Evolutionary conservation across 2,888 invertebrate genomes (phyloP).

Genomic region (Cactoblastis cactorum): DNA sequence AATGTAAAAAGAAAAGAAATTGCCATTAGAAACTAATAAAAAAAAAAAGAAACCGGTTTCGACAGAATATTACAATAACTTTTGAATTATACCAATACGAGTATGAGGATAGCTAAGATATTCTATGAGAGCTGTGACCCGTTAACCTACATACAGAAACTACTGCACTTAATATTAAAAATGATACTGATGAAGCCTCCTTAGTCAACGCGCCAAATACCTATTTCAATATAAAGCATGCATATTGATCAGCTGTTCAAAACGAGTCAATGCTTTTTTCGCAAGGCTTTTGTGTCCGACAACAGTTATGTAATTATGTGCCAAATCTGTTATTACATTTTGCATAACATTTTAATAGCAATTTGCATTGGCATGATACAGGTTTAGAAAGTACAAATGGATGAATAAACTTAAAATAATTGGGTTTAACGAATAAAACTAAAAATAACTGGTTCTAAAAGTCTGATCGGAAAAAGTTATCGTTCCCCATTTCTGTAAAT

Average conservation of each 20-base stretch:
- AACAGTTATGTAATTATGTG: background rate
- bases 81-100: background rate
- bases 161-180: conserved; percentile 1
- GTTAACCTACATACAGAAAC: conserved; percentile 2
- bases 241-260: conserved; percentile 12
- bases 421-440: too few relatives aligned
- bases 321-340: background rate
- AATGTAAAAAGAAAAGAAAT: too few relatives aligned
- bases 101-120: background rate
- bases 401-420: too few relatives aligned
- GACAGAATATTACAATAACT: too few relatives aligned
- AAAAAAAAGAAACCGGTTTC: background rate
- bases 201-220: background rate
- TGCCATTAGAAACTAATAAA: too few relatives aligned
- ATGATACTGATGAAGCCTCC: background rate
- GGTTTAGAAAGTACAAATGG: background rate
- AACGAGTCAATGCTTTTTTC: background rate
- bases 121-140: background rate
- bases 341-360: background rate
- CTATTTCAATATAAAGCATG: conserved; percentile 9
- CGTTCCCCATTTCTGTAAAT: background rate
- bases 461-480: too few relatives aligned
- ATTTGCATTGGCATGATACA: background rate
- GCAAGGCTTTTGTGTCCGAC: background rate
- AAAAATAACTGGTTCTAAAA: too few relatives aligned